Evolutionary conservation across 2,797 vertebrate species (phyloP).

Genomic region (Sarcophilus harrisii): DNA sequence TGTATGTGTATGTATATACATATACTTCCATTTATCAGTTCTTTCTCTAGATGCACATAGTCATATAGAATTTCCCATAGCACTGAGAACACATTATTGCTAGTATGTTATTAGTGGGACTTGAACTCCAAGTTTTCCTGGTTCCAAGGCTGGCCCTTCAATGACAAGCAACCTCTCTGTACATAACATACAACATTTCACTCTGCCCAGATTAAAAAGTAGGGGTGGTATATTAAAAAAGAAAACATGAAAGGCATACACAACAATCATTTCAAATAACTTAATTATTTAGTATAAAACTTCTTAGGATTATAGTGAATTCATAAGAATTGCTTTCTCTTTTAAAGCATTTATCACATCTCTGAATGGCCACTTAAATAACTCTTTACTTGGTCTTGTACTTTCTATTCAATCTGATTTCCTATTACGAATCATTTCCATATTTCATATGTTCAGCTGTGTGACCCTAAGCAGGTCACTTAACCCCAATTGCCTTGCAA

Average conservation of each 20-base stretch:
- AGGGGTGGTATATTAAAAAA: slow-evolving; percentile 47
- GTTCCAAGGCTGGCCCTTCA: background rate
- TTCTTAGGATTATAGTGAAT: slow-evolving; percentile 49
- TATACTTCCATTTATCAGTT: background rate
- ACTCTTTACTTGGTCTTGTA: slow-evolving; percentile 14
- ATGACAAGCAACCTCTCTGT: background rate
- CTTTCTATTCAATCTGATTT: slow-evolving; percentile 53
- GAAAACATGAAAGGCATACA: slow-evolving; percentile 35
- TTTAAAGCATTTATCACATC: slow-evolving; percentile 41
- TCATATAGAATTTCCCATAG: background rate
- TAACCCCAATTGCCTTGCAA: too few relatives aligned
- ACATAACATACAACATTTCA: slow-evolving; percentile 35
- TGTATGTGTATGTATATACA: background rate
- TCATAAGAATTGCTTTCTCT: slow-evolving; percentile 51
- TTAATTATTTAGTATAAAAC: slow-evolving; percentile 42
- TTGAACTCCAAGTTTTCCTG: background rate
- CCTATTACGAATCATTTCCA: slow-evolving; percentile 52
- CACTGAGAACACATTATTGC: background rate
- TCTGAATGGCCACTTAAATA: slow-evolving; percentile 40
- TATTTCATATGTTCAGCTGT: slow-evolving; percentile 5
- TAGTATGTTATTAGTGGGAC: background rate
- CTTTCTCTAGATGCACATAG: background rate
- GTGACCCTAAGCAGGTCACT: too few relatives aligned
- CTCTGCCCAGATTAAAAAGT: slow-evolving; percentile 51
- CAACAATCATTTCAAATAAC: slow-evolving; percentile 51